Base-by-base conservation (phyloP, 1,140 invertebrate species). In the Wiebesia pumilae region DNA sequence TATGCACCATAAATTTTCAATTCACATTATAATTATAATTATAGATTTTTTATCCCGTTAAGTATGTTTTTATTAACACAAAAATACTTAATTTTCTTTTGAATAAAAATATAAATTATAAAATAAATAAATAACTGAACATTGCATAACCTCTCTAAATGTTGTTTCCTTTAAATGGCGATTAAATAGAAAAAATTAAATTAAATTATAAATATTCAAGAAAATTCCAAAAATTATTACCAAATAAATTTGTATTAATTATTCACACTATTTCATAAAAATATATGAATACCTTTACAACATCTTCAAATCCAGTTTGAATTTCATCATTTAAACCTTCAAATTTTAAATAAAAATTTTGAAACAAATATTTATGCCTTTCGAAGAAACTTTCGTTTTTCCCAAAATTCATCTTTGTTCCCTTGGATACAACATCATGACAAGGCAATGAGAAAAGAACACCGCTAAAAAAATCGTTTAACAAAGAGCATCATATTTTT, bases 291-390 rank as follows among this genome's bases (percentile, higher is more conserved):
- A 83, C 82, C 73, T 84, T 84, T 4, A 84, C 54, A 62, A 62
- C 30, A 33, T 77, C 30, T 35, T 62, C 73, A 77, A 77, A 84
- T 43, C 27, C 33, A 12, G 0, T 27, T 65, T 65, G 2, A 7
- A 43, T 77, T 24, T 84, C 51, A 12, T 24, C 4, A 24, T 30
- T 21, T 4, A 84, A 12, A 12, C 82, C 82, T 84, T 84, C 73
- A 47, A 84, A 77, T 33, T 33, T 33, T 43, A 84, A 84, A 21
- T 35, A 38, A 43, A 12, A 84, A 65, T 84, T 43, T 77, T 84
- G 30, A 65, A 84, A 84, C n/a, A 84, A 77, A 77, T 84, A 77
- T 51, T 21, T n/a, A n/a, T 83, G 81, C 27, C 21, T 83, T 35
- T 21, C 30, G 16, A 73, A 71, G 38, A 83, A 83, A 58, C 30